Percentiles rank a stretch among this genome's conserved stretches.
These are phyloP conservation scores for Acleris cristana DNA, from an alignment of 2,888 invertebrate species.

Conservation along the genomic window DNA sequence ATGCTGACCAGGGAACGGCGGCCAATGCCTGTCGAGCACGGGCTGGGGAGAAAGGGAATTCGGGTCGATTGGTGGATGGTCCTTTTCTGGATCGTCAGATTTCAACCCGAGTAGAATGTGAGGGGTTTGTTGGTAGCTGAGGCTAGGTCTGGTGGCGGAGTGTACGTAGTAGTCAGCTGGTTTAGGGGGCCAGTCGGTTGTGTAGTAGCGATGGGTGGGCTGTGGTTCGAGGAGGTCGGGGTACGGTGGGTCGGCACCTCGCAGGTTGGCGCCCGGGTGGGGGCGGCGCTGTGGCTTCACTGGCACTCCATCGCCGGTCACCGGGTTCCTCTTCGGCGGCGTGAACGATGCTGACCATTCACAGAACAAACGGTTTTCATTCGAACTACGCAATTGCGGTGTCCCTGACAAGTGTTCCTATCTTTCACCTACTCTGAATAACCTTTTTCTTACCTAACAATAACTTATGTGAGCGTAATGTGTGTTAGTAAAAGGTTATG, in stretches of 20 bases:
- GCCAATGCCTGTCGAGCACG: conserved; percentile 72
- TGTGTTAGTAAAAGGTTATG: conserved; percentile 12
- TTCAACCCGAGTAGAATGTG: conserved; percentile 74
- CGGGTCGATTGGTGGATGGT: conserved; percentile 66
- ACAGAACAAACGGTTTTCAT: conserved; percentile 79
- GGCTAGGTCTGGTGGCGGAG: conserved; percentile 63
- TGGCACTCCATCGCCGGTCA: conserved; percentile 85
- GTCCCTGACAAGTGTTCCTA: conserved; percentile 37
- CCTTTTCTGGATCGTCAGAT: conserved; percentile 64
- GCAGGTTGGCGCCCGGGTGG: conserved; percentile 75
- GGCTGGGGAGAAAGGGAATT: conserved; percentile 71
- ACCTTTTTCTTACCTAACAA: conserved; percentile 8
- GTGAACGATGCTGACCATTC: conserved; percentile 77
- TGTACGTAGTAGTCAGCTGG: conserved; percentile 76
- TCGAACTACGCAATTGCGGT: conserved; percentile 50
- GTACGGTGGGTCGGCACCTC: conserved; percentile 75
- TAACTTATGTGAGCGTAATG: not conserved
- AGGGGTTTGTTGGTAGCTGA: conserved; percentile 60
- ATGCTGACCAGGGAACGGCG: conserved; percentile 77
- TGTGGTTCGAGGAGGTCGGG: conserved; percentile 63
- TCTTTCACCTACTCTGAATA: conserved; percentile 28
- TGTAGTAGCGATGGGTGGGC: conserved; percentile 73
- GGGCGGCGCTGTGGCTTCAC: conserved; percentile 80
- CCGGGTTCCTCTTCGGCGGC: conserved; percentile 85
- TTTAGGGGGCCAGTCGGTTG: conserved; percentile 70